Conservation (phyloP, 2,113 vertebrate species). For the Chaetops frenatus region DNA sequence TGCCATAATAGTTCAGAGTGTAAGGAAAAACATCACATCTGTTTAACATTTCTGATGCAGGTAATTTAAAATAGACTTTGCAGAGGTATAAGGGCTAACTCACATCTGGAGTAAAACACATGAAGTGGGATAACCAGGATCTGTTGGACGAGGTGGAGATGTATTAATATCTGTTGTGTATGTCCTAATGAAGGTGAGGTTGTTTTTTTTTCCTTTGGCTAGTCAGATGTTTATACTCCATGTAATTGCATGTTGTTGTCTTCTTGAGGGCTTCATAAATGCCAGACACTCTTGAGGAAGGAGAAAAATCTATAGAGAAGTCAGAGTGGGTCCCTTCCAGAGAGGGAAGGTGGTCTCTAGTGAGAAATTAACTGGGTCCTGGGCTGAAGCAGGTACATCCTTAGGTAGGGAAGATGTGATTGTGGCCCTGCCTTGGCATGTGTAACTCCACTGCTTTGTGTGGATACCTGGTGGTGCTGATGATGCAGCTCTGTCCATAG, state of each 20-base stretch:
- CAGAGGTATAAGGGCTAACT: not conserved
- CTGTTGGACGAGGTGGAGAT: not conserved
- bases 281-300: not conserved
- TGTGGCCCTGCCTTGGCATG: not conserved
- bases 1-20: not conserved
- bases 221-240: not conserved
- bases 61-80: not conserved
- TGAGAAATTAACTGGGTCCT: not conserved
- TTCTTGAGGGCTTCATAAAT: not conserved
- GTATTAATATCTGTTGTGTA: not conserved
- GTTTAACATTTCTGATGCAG: not conserved
- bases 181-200: not conserved
- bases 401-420: not conserved
- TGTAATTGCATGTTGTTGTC: not conserved
- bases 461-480: fast-evolving
- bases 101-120: not conserved
- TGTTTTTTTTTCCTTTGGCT: not conserved
- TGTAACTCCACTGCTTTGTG: not conserved
- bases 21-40: not conserved
- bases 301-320: not conserved
- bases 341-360: not conserved
- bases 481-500: not conserved
- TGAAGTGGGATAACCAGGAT: not conserved
- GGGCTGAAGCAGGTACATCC: not conserved
- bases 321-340: not conserved